phyloP scores from a whole-genome alignment of 23 tunicate genomes.

The Botrylloides violaceus region DNA sequence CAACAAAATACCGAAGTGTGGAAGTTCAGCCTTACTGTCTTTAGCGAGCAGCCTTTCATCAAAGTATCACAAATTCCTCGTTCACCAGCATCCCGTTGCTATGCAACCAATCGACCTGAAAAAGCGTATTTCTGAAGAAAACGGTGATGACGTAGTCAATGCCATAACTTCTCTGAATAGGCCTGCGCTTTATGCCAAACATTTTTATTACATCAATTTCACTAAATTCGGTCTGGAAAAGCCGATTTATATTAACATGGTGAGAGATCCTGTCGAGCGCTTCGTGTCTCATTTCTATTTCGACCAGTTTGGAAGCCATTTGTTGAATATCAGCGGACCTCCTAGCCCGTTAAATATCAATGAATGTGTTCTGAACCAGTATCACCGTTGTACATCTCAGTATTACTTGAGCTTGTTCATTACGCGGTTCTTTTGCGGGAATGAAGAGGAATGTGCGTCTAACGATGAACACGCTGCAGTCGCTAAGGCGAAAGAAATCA shows the following conservation, averaged over 20 bases:
- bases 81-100: background rate
- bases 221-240: slow-evolving; percentile 10
- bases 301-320: background rate
- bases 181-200: background rate
- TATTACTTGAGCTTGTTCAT: background rate
- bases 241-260: background rate
- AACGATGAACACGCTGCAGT: background rate
- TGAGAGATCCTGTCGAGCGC: slow-evolving; percentile 8
- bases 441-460: background rate
- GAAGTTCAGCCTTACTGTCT: background rate
- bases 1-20: background rate
- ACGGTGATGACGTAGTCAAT: background rate
- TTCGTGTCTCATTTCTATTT: background rate
- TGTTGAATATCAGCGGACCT: background rate
- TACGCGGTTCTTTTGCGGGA: background rate
- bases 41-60: background rate
- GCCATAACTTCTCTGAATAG: background rate
- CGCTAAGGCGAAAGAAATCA: background rate
- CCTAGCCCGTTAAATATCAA: background rate
- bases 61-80: background rate
- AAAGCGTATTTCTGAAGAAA: background rate
- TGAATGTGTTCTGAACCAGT: background rate
- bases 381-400: background rate
- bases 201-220: background rate
- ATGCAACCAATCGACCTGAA: background rate